Percentiles rank a stretch among this genome's conserved stretches.
Conservation (phyloP, 1,140 invertebrate species). For the Drosophila persimilis region DNA sequence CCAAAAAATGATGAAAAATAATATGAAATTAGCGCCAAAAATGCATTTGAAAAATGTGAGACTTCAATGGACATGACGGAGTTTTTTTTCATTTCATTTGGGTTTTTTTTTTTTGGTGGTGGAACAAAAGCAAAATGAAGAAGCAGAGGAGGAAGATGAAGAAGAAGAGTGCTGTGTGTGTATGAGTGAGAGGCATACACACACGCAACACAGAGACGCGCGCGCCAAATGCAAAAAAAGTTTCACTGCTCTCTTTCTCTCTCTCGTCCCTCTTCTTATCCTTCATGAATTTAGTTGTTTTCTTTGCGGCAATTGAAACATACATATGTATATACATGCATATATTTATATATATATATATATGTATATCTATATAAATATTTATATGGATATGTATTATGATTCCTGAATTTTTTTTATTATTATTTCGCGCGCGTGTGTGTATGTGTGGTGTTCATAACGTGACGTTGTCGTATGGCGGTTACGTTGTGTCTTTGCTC, state of each 20-base stretch:
- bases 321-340: too few species aligned
- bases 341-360: too few species aligned
- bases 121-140: conserved; percentile 59
- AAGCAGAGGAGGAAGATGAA: conserved; percentile 56
- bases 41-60: conserved; percentile 74
- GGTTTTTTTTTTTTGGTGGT: conserved; percentile 71
- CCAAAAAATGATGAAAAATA: conserved; percentile 39
- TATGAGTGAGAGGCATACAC: conserved; percentile 30
- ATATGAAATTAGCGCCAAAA: conserved; percentile 64
- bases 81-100: conserved; percentile 53
- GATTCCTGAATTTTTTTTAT: too few species aligned
- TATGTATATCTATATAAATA: too few species aligned
- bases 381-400: too few species aligned
- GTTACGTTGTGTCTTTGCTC: too few species aligned
- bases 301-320: too few species aligned
- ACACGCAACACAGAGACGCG: conserved; percentile 28
- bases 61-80: conserved; percentile 78
- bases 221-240: conserved; percentile 40
- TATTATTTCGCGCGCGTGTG: too few species aligned
- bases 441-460: too few species aligned
- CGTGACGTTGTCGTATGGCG: too few species aligned
- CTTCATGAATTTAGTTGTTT: too few species aligned
- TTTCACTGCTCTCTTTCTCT: conserved; percentile 19
- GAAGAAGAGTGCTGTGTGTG: conserved; percentile 62
- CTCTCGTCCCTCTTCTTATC: conserved; percentile 17